Percentiles rank a stretch among this genome's conserved stretches.
phyloP scores from a whole-genome alignment of 1,140 invertebrate species.

The Drosophila parabipectinata region DNA sequence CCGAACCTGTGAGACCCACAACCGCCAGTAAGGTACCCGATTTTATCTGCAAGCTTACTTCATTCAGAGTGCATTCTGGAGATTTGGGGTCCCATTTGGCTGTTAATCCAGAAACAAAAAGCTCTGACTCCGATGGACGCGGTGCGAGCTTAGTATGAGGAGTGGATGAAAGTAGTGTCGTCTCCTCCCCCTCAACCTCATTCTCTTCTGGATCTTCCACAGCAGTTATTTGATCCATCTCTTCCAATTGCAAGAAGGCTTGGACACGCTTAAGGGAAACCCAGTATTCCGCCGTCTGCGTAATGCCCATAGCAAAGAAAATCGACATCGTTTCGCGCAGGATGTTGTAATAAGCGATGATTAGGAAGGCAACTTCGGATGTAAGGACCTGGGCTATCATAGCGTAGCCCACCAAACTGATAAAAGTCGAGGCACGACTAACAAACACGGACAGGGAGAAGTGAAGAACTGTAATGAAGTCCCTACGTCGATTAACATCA shows the following conservation, averaged over 20 bases:
- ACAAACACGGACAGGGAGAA: slow-evolving; percentile 90
- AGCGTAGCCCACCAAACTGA: slow-evolving; percentile 88
- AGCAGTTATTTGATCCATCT: slow-evolving; percentile 84
- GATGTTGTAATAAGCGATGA: slow-evolving; percentile 90
- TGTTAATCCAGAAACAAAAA: slow-evolving; percentile 34
- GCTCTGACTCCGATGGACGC: no score
- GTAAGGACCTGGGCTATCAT: slow-evolving; percentile 85
- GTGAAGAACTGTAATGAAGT: slow-evolving; percentile 89
- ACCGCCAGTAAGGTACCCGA: slow-evolving; percentile 86
- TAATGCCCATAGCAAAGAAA: slow-evolving; percentile 88
- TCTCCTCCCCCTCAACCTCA: slow-evolving; percentile 43
- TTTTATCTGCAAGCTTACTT: slow-evolving; percentile 87
- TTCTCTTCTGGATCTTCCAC: slow-evolving; percentile 40
- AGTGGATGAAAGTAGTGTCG: slow-evolving; percentile 49
- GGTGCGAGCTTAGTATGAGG: no score
- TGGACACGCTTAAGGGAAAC: slow-evolving; percentile 89
- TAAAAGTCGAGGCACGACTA: slow-evolving; percentile 91
- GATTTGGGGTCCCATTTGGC: slow-evolving; percentile 79
- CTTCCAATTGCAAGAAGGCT: slow-evolving; percentile 88
- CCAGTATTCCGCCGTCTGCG: slow-evolving; percentile 87
- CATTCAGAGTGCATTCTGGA: slow-evolving; percentile 85
- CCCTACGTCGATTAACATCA: slow-evolving; percentile 86
- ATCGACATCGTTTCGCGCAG: slow-evolving; percentile 90
- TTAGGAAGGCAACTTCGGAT: slow-evolving; percentile 90
- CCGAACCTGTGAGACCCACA: slow-evolving; percentile 89